Percentiles rank a stretch among this genome's conserved stretches.
phyloP scores from a whole-genome alignment of 2,797 vertebrate genomes.

The Eleutherodactylus coqui region DNA sequence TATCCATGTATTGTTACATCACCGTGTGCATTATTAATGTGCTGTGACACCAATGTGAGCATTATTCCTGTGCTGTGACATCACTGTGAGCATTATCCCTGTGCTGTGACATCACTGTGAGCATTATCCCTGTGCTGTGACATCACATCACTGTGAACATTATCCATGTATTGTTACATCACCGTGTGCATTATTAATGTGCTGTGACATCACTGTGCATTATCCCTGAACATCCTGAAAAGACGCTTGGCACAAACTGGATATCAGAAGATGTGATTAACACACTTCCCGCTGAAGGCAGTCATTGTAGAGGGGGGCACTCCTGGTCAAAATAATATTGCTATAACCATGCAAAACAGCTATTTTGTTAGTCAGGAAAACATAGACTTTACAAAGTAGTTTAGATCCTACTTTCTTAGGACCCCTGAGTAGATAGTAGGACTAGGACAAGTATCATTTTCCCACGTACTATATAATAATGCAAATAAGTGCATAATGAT shows the following conservation, averaged over 20 bases:
- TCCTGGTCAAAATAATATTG: no score
- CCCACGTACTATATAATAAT: conserved; percentile 18
- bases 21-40: background rate
- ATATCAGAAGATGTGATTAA: no score
- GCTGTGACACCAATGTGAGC: background rate
- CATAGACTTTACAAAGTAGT: no score
- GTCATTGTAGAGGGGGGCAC: no score
- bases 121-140: background rate
- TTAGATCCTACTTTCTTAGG: no score
- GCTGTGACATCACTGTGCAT: no score
- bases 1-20: background rate
- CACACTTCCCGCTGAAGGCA: no score
- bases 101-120: background rate
- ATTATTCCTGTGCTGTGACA: background rate
- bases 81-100: background rate
- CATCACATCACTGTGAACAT: background rate
- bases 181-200: background rate
- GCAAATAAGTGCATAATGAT: conserved; percentile 22
- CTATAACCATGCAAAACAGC: background rate
- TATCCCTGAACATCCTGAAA: no score
- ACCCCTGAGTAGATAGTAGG: no score
- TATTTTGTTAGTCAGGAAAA: no score
- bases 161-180: background rate
- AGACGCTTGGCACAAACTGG: no score
- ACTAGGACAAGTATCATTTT: background rate